Evolutionary conservation across 2,888 invertebrate species (phyloP), one percentile per base, ranked within the genome.

Genomic region (Anaspis maculata): DNA sequence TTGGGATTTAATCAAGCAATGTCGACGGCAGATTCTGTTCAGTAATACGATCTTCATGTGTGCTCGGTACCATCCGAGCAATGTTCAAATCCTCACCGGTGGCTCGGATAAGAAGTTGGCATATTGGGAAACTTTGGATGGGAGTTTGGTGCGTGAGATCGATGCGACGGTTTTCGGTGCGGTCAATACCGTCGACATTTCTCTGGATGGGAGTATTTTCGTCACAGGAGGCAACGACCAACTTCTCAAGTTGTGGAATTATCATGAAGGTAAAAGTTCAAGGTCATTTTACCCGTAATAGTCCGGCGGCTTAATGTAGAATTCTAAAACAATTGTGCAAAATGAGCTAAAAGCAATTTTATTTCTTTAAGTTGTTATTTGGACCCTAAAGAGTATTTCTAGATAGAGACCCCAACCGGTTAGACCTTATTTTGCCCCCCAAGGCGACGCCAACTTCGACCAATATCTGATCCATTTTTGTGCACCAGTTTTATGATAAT

Each of bases 121-220:
- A 15, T 95, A 91, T 65, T 95, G 91, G 90, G 94, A 94, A 67
- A 76, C 78, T 0, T 73, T 79, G 37, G 89, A 89, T 63, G 91
- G 90, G 0, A 79, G 83, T 41, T 67, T 84, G 15, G 81, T 91
- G 7, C 70, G 94, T 13, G 88, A 91, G 68, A 64, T 76, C 24
- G 88, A 90, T 56, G 94, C 86, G 1, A 88, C 91, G 1, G 74
- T 74, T 39, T 72, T 76, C 7, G 87, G 86, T 0, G 78, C 87
- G 0, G 72, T 95, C 4, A 92, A 91, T 59, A 77, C 82, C 3
- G 57, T 94, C 13, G 79, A 87, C 46, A 78, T 91, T 26, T 77
- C 82, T n/a, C 57, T 66, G 0, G 77, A 82, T 44, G 90, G 90
- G 0, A 73, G 74, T 14, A 71, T 77, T 44, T 86, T 94, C 56